These are phyloP conservation scores for Watsonalla binaria DNA, from an alignment of 2,888 invertebrate genomes.

Conservation along the genomic window DNA sequence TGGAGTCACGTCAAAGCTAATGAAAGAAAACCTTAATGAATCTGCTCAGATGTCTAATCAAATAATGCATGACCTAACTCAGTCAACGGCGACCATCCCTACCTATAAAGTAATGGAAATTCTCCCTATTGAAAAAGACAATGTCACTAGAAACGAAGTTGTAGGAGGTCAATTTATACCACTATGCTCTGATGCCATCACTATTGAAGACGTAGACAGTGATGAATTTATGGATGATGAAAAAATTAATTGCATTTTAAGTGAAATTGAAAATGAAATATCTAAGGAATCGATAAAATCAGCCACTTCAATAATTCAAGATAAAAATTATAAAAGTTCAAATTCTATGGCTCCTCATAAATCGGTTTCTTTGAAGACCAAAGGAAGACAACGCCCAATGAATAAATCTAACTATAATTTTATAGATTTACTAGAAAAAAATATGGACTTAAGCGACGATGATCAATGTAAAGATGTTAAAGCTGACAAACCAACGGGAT, in stretches of 20 bases:
- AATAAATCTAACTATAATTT: constrained; percentile 47
- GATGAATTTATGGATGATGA: constrained; percentile 38
- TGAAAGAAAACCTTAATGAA: constrained; percentile 30
- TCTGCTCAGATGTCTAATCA: constrained; percentile 24
- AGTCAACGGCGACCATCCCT: background rate
- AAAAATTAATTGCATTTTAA: constrained; percentile 46
- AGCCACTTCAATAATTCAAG: background rate
- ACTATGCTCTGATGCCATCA: constrained; percentile 6
- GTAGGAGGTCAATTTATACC: constrained; percentile 5
- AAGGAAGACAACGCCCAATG: background rate
- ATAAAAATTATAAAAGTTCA: background rate
- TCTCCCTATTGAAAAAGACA: background rate
- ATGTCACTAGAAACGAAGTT: background rate
- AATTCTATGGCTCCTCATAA: background rate
- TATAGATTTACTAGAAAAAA: constrained; percentile 47
- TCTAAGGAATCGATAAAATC: constrained; percentile 10
- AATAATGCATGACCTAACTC: constrained; percentile 21
- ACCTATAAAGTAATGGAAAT: constrained; percentile 1
- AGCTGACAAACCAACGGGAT: constrained; percentile 26
- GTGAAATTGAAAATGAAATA: constrained; percentile 61
- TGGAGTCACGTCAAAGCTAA: constrained; percentile 34
- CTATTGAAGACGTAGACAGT: constrained; percentile 19
- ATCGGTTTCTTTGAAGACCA: background rate
- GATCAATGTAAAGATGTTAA: constrained; percentile 15
- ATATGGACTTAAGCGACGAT: constrained; percentile 30